Percentiles rank a stretch among this genome's conserved stretches.
Evolutionary conservation across 2,113 vertebrate genomes (phyloP).

Genomic region (Carettochelys insculpta): DNA sequence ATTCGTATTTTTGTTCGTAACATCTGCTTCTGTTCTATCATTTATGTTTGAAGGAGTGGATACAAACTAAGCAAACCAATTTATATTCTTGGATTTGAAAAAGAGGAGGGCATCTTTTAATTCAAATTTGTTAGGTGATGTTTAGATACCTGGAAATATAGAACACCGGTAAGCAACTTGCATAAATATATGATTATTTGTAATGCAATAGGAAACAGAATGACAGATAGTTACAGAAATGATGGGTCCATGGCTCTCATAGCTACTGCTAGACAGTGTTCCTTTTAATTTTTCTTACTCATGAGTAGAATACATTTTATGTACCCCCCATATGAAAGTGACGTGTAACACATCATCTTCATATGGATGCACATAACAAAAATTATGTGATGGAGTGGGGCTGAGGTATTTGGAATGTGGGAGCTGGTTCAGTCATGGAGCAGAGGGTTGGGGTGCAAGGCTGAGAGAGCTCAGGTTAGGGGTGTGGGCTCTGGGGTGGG

Average conservation of each 20-base stretch:
- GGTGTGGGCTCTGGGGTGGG: no score
- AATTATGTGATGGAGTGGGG: no score
- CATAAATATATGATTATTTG: neutral
- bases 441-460: no score
- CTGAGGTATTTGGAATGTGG: no score
- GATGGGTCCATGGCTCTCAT: neutral
- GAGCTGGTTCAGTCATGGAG: no score
- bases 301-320: no score
- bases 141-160: neutral
- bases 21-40: neutral
- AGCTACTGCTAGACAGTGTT: neutral
- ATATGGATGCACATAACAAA: no score
- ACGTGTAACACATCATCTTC: no score
- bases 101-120: neutral
- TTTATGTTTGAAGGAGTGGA: neutral
- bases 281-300: no score
- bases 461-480: no score
- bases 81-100: neutral
- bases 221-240: neutral
- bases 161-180: neutral
- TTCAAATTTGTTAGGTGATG: neutral
- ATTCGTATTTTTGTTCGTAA: neutral
- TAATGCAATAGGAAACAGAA: neutral
- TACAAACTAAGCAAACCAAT: neutral
- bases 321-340: no score